Base-by-base conservation (phyloP, 2,888 invertebrate species). In the Tetragonisca angustula region DNA sequence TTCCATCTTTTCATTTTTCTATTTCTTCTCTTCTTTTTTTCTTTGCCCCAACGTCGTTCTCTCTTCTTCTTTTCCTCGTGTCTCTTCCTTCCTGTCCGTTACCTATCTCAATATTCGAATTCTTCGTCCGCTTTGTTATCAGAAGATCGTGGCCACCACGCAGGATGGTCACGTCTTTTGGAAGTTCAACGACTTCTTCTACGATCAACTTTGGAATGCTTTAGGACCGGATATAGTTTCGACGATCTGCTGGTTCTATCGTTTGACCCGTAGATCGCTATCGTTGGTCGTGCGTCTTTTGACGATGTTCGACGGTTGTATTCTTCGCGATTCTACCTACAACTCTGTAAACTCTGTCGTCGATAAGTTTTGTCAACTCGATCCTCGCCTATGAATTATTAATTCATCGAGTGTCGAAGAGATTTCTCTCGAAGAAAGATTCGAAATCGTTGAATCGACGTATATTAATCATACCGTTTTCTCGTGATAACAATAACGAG, bases 71-170 rank as follows among this genome's bases (percentile, higher is more conserved):
- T 3, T 43, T 36, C 49, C 15, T 52, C 43, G 54, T 65, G 15
- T 27, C 17, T 5, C 19, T 13, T 5, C 9, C 17, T 78, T 43
- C 54, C 54, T 54, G 54, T 52, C 65, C 19, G 52, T n/a, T n/a
- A 6, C 17, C 65, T 67, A 32, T n/a, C 24, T 67, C 43, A 86
- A 89, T 64, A 85, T 83, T 72, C 80, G 68, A 90, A 87, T 85
- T 86, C 81, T 87, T 89, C 78, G 43, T 69, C 68, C 32, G 52
- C 59, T 49, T 43, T 49, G 72, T 77, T 56, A 76, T 73, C 73
- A 6, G 17, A 62, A 52, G 27, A 43, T 43, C 52, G 36, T 43
- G n/a, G 76, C 61, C 75, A 43, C 21, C 9, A 9, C 36, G 21
- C 27, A 32, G 64, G 56, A 50, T 43, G 59, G 27, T 77, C 81